Percentiles rank a stretch among this genome's conserved stretches.
These are phyloP conservation scores for Tiliacea citrago DNA, from an alignment of 2,888 invertebrate species.

Conservation along the genomic window DNA sequence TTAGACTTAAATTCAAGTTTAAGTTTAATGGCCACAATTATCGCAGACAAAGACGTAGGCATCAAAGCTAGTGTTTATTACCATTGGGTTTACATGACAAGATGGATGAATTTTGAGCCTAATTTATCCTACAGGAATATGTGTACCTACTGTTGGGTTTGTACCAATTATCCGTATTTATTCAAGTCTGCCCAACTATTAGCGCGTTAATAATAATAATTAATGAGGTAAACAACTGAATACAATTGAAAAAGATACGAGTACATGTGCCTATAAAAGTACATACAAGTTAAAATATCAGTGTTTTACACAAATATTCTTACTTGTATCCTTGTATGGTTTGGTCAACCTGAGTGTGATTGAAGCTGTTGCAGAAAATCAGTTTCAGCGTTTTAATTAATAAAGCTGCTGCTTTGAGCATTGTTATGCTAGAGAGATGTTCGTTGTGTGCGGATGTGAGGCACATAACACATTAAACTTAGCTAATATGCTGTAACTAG, in stretches of 20 bases:
- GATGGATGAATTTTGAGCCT: neutral
- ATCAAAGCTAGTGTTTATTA: neutral
- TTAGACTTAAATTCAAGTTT: no score
- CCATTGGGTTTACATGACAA: neutral
- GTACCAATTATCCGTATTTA: conserved; percentile 7
- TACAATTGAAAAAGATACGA: neutral
- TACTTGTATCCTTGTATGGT: neutral
- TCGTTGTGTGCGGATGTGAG: neutral
- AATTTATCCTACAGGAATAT: neutral
- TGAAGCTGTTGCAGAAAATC: neutral
- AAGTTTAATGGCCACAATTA: neutral
- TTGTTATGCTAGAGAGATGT: neutral
- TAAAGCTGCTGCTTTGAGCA: neutral
- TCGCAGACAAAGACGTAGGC: neutral
- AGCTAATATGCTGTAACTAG: neutral
- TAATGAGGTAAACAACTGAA: conserved; percentile 23
- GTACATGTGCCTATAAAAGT: no score
- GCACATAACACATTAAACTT: neutral
- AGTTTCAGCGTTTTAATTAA: neutral
- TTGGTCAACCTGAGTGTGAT: neutral
- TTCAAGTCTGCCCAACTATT: neutral
- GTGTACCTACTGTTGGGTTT: neutral
- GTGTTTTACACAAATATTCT: neutral
- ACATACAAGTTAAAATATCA: neutral
- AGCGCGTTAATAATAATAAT: conserved; percentile 27